Conservation (phyloP, 1,140 invertebrate species). For the Zaprionus vittiger region DNA sequence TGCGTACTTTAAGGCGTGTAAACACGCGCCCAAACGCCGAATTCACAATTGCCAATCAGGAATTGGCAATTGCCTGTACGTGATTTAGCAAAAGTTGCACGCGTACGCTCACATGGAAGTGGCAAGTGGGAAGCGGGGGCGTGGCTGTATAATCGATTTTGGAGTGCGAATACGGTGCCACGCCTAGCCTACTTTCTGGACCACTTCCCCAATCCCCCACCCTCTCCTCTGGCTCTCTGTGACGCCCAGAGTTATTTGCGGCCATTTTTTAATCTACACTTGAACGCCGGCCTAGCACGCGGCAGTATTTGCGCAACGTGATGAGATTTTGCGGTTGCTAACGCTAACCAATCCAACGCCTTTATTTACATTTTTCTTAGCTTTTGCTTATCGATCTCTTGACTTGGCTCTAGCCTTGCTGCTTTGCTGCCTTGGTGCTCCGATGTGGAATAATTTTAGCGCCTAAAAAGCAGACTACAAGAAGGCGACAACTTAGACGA, state of each 20-base stretch:
- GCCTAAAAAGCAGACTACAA: conserved; percentile 27
- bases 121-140: conserved; percentile 12
- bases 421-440: conserved; percentile 19
- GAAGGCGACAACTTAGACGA: conserved; percentile 6
- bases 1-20: conserved; percentile 24
- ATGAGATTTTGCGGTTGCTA: conserved; percentile 76
- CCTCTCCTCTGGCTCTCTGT: neutral
- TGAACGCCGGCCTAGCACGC: conserved; percentile 66
- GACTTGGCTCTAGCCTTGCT: conserved; percentile 42
- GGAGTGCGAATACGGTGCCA: conserved; percentile 55
- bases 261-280: conserved; percentile 81
- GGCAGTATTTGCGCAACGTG: conserved; percentile 78
- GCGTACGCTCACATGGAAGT: conserved; percentile 1
- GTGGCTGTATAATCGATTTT: conserved; percentile 72
- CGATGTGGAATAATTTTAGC: conserved; percentile 31
- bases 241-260: conserved; percentile 70
- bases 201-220: conserved; percentile 2
- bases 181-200: conserved; percentile 15
- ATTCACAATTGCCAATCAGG: conserved; percentile 60
- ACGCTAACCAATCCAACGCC: conserved; percentile 41
- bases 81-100: conserved; percentile 40
- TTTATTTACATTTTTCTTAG: conserved; percentile 74
- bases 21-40: conserved; percentile 17
- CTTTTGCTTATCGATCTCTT: conserved; percentile 66
- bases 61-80: conserved; percentile 39